Percentiles rank a stretch among this genome's conserved stretches.
These are phyloP conservation scores for Anthoptus insignis DNA, from an alignment of 2,888 invertebrate species.

Conservation along the genomic window DNA sequence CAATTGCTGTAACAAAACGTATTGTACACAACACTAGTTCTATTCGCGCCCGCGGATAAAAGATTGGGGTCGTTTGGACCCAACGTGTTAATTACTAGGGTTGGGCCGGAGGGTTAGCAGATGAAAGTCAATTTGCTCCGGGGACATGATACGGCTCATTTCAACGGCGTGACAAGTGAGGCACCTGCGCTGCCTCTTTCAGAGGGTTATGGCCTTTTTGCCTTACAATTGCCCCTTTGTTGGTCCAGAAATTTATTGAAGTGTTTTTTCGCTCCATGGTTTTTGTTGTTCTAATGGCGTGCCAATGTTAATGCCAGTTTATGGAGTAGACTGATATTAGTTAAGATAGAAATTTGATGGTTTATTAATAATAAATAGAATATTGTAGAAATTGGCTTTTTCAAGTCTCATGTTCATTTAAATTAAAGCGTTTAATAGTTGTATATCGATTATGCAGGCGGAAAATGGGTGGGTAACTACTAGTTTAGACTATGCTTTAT, in stretches of 20 bases:
- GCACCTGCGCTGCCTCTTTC: conserved; percentile 80
- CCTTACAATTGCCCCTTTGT: conserved; percentile 52
- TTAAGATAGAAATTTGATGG: background rate
- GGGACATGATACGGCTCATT: conserved; percentile 90
- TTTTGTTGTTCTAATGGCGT: too few relatives aligned
- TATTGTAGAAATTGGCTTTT: too few relatives aligned
- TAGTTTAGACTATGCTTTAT: too few relatives aligned
- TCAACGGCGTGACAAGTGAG: conserved; percentile 84
- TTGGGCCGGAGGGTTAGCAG: conserved; percentile 77
- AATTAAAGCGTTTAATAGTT: too few relatives aligned
- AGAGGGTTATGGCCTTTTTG: conserved; percentile 69
- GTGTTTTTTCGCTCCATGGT: conserved; percentile 2
- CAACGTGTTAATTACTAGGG: conserved; percentile 87
- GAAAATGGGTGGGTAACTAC: too few relatives aligned
- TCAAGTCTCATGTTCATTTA: too few relatives aligned
- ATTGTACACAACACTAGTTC: conserved; percentile 67
- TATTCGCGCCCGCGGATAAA: conserved; percentile 84
- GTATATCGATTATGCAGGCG: too few relatives aligned
- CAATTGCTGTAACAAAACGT: conserved; percentile 61
- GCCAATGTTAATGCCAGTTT: background rate
- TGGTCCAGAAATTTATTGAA: conserved; percentile 13
- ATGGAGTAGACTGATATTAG: background rate
- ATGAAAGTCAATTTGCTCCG: conserved; percentile 89
- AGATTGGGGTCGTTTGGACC: conserved; percentile 76
- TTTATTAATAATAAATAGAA: too few relatives aligned